Evolutionary conservation across 2,888 invertebrate genomes (phyloP).

Genomic region (Eulithis testata): DNA sequence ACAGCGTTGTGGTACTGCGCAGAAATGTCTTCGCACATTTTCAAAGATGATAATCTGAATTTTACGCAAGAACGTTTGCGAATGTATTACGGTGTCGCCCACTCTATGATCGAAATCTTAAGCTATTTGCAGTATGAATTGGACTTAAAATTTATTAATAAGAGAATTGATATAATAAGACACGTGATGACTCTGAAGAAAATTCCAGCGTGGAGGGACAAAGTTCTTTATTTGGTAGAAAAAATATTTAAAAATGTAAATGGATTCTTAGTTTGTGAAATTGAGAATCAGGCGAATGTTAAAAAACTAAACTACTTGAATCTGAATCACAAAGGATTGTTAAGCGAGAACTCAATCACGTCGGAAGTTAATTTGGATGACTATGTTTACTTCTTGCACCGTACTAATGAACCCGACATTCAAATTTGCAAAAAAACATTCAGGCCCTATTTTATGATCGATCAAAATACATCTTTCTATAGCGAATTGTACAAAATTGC

Average conservation of each 20-base stretch:
- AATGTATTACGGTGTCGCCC: conserved; percentile 1
- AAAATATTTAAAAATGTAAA: background rate
- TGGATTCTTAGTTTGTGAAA: background rate
- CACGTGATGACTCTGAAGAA: background rate
- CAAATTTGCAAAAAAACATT: background rate
- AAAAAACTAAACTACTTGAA: background rate
- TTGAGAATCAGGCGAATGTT: background rate
- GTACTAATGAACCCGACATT: background rate
- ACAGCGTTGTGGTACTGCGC: conserved; percentile 1
- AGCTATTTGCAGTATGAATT: background rate
- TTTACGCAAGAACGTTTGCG: background rate
- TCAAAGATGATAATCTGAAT: background rate
- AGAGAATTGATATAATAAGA: background rate
- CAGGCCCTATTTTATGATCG: background rate
- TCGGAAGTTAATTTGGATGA: background rate
- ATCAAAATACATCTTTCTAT: background rate
- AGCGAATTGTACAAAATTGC: conserved; percentile 1
- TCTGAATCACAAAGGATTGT: background rate
- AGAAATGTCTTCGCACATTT: background rate
- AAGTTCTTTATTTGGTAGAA: background rate
- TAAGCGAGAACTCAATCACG: background rate
- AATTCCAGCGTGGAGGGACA: background rate
- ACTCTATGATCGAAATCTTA: conserved; percentile 1
- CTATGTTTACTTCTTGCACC: background rate
- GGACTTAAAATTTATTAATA: background rate